Conservation (phyloP, 1,140 invertebrate genomes). For the Mercenaria mercenaria region DNA sequence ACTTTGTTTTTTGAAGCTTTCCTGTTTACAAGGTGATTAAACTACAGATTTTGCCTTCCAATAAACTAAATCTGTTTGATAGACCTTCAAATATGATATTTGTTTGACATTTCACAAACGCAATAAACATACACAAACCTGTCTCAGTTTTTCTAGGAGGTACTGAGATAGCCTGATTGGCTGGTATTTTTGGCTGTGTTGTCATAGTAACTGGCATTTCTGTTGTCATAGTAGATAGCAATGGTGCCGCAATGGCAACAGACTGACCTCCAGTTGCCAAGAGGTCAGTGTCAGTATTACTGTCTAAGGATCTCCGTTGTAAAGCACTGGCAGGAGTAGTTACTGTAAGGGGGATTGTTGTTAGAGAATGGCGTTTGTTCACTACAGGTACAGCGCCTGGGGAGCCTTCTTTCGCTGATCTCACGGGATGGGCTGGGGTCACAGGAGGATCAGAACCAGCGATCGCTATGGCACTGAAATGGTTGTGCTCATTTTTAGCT, state of each 20-base stretch:
- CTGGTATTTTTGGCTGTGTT: background rate
- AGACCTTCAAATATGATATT: too few species aligned
- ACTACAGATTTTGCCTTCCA: too few species aligned
- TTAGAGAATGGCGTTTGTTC: conserved; percentile 71
- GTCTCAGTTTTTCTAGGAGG: background rate
- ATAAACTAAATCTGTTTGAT: too few species aligned
- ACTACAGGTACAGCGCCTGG: background rate
- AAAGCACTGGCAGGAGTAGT: conserved; percentile 65
- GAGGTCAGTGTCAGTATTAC: conserved; percentile 52
- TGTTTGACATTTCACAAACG: too few species aligned
- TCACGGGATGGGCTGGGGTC: conserved; percentile 43
- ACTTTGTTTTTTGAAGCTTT: too few species aligned
- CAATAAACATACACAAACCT: background rate
- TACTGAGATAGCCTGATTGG: background rate
- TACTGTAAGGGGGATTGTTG: conserved; percentile 67
- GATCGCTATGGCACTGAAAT: conserved; percentile 6
- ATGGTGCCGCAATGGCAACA: background rate
- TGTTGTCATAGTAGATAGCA: background rate
- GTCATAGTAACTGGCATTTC: background rate
- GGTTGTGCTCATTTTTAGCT: background rate
- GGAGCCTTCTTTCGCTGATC: conserved; percentile 10
- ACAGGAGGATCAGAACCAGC: conserved; percentile 34
- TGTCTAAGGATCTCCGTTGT: conserved; percentile 77
- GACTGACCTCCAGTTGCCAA: conserved; percentile 38
- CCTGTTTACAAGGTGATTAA: too few species aligned